These are phyloP conservation scores for Encarsia formosa DNA, from an alignment of 2,888 invertebrate species.

Conservation along the genomic window DNA sequence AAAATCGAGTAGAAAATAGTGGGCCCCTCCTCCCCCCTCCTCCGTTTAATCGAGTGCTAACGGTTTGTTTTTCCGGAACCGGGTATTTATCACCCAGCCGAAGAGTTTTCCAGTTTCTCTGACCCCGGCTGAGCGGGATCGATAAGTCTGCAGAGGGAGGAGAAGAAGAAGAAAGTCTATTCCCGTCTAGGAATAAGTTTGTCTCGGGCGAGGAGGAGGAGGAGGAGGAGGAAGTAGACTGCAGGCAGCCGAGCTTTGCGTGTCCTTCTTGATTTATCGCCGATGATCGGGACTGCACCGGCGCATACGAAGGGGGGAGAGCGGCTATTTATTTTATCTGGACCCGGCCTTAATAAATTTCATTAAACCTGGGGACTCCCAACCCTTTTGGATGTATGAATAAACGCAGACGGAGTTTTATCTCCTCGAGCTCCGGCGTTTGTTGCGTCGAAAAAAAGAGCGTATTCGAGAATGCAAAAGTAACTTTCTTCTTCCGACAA, in stretches of 20 bases:
- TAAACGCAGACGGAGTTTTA: too few species aligned
- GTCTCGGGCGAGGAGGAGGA: conserved; percentile 21
- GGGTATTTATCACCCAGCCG: not conserved
- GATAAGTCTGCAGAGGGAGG: conserved; percentile 3
- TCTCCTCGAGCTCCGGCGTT: too few species aligned
- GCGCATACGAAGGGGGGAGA: conserved; percentile 10
- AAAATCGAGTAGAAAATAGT: too few species aligned
- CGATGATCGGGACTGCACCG: conserved; percentile 18
- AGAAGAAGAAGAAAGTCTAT: not conserved
- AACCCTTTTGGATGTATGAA: too few species aligned
- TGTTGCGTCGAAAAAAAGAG: too few species aligned
- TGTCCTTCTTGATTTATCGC: conserved; percentile 29
- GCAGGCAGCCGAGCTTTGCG: conserved; percentile 31
- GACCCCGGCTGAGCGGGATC: not conserved
- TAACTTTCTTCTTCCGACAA: too few species aligned
- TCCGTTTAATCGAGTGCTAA: too few species aligned
- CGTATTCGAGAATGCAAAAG: too few species aligned
- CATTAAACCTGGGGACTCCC: too few species aligned
- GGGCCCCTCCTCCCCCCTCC: too few species aligned
- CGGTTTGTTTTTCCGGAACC: too few species aligned
- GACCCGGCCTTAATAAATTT: too few species aligned
- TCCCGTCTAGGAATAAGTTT: conserved; percentile 24
- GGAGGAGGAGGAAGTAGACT: conserved; percentile 14
- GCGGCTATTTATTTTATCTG: conserved; percentile 18
- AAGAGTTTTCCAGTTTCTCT: not conserved